Evolutionary conservation across 2,797 vertebrate species (phyloP).

Genomic region (Hydrophis major): DNA sequence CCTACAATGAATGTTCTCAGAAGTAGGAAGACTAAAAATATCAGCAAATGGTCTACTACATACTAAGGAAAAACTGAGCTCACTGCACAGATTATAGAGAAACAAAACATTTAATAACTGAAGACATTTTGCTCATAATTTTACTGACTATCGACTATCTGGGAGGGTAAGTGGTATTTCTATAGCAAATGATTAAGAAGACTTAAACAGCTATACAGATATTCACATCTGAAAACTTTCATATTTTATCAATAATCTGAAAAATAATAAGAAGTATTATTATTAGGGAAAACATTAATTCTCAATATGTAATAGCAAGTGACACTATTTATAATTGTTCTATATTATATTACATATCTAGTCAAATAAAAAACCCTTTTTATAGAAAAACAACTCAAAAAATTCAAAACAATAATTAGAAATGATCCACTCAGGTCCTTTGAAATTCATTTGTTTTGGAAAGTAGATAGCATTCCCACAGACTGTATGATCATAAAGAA

Average conservation of each 20-base stretch:
- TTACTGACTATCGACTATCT: neutral
- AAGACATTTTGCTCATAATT: neutral
- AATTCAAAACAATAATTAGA: neutral
- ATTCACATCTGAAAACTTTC: neutral
- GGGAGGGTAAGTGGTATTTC: neutral
- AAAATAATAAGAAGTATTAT: neutral
- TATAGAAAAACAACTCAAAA: neutral
- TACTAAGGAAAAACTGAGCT: neutral
- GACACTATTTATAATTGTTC: neutral
- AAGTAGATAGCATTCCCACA: too few relatives aligned
- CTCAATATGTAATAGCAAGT: neutral
- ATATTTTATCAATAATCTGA: neutral
- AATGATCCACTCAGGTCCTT: neutral
- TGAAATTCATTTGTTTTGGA: neutral
- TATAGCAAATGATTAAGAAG: neutral
- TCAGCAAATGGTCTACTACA: neutral
- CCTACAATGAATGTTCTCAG: conserved; percentile 6
- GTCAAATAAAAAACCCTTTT: neutral
- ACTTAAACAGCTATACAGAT: neutral
- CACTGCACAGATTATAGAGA: conserved; percentile 6
- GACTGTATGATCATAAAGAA: too few relatives aligned
- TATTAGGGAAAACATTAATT: neutral
- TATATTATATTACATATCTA: neutral
- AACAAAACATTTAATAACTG: conserved; percentile 2
- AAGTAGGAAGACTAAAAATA: conserved; percentile 12